Conservation (phyloP, 2,797 vertebrate species). For the Apogon hyalosoma region DNA sequence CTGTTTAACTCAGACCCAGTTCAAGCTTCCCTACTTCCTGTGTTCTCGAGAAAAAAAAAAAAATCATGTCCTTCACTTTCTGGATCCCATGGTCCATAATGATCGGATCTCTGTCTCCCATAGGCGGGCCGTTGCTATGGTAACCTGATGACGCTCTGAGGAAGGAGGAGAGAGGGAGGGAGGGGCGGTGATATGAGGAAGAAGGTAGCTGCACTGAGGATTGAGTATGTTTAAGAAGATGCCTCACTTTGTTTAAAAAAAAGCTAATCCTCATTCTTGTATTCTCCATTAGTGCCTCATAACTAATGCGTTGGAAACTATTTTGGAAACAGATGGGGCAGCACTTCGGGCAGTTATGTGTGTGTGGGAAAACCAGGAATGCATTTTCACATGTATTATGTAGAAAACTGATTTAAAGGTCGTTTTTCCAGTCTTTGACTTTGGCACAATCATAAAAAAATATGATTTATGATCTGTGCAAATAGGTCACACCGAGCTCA, state of each 20-base stretch:
- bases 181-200: constrained; percentile 58
- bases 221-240: constrained; percentile 17
- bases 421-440: neutral
- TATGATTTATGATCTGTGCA: constrained; percentile 8
- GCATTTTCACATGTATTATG: neutral
- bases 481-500: constrained; percentile 20
- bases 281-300: neutral
- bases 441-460: neutral
- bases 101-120: constrained; percentile 80
- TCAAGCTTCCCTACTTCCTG: constrained; percentile 71
- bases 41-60: constrained; percentile 31
- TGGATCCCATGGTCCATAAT: constrained; percentile 78
- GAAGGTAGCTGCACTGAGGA: constrained; percentile 70
- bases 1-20: constrained; percentile 40
- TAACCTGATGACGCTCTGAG: constrained; percentile 81
- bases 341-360: neutral
- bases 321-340: neutral
- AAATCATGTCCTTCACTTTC: constrained; percentile 74
- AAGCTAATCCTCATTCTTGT: neutral
- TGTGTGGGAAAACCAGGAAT: neutral
- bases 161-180: constrained; percentile 58
- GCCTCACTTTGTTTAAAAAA: constrained; percentile 47
- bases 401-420: neutral
- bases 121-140: constrained; percentile 78
- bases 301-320: neutral